Conservation (phyloP, 92 coral and sea anemone genomes). For the Plumapathes pennacea region DNA sequence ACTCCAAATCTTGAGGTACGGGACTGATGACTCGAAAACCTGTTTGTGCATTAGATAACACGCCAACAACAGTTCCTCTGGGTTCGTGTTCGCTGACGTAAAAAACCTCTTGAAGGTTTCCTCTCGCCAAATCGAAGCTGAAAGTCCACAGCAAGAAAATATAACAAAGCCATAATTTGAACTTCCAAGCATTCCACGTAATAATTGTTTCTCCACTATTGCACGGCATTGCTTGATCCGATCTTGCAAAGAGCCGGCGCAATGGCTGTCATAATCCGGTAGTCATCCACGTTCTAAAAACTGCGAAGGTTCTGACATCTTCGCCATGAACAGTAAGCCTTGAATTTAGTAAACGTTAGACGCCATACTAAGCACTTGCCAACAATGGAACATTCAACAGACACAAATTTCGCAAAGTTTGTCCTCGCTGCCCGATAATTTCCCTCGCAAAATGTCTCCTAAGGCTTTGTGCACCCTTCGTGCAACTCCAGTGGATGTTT, state of each 20-base stretch:
- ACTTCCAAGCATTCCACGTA: slow-evolving; percentile 36
- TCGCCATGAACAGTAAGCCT: slow-evolving; percentile 8
- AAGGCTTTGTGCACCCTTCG: too few species aligned
- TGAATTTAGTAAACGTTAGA: slow-evolving; percentile 10
- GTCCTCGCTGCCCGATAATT: too few species aligned
- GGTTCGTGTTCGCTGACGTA: slow-evolving; percentile 78
- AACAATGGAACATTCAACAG: slow-evolving; percentile 8
- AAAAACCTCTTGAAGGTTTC: slow-evolving; percentile 48
- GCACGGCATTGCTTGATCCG: slow-evolving; percentile 2
- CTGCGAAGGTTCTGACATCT: neutral
- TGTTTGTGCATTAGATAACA: slow-evolving; percentile 21
- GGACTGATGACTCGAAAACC: neutral
- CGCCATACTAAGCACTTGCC: slow-evolving; percentile 21
- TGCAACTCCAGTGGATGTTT: too few species aligned
- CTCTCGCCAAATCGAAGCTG: slow-evolving; percentile 25
- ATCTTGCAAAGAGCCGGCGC: neutral
- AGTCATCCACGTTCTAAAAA: neutral
- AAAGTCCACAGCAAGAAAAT: slow-evolving; percentile 54
- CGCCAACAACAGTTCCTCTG: slow-evolving; percentile 73
- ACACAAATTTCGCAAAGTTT: too few species aligned
- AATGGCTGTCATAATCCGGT: neutral
- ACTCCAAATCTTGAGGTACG: slow-evolving; percentile 8
- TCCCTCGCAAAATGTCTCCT: too few species aligned
- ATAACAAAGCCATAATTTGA: slow-evolving; percentile 40
- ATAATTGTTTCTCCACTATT: slow-evolving; percentile 1